These are phyloP conservation scores for Pseudobourletiella spinata DNA, from an alignment of 1,140 invertebrate species.

Conservation along the genomic window DNA sequence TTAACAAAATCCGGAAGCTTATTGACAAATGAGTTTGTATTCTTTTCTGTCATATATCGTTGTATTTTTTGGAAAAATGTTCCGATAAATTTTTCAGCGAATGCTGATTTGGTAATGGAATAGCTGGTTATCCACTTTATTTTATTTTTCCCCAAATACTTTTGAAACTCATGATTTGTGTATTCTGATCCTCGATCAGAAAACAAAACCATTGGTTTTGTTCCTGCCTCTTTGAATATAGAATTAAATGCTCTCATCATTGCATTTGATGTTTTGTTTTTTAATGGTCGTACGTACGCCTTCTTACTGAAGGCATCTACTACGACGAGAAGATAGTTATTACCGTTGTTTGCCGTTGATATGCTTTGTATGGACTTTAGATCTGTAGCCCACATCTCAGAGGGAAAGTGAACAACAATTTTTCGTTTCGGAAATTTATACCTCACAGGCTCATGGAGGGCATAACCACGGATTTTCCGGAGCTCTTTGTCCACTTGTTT, in stretches of 20 bases:
- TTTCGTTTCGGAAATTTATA: no score
- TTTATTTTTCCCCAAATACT: not conserved
- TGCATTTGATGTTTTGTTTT: not conserved
- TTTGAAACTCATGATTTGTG: not conserved
- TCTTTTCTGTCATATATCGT: not conserved
- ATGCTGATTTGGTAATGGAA: not conserved
- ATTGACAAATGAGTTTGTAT: not conserved
- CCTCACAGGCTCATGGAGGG: no score
- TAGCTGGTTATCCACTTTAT: not conserved
- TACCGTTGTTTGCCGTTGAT: no score
- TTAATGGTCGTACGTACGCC: no score
- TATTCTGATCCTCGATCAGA: not conserved
- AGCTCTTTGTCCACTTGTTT: no score
- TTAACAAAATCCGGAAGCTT: not conserved
- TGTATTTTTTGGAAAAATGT: not conserved
- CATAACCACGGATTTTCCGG: no score
- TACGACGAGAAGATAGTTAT: not conserved
- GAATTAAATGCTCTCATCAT: not conserved
- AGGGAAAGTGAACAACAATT: no score
- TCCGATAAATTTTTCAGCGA: not conserved
- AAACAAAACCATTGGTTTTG: not conserved
- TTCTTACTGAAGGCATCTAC: no score
- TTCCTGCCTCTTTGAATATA: not conserved
- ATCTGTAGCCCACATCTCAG: no score
- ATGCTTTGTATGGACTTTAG: no score